These are phyloP conservation scores for Sphaeridia pumilis DNA, from an alignment of 2,888 invertebrate genomes.

Conservation along the genomic window DNA sequence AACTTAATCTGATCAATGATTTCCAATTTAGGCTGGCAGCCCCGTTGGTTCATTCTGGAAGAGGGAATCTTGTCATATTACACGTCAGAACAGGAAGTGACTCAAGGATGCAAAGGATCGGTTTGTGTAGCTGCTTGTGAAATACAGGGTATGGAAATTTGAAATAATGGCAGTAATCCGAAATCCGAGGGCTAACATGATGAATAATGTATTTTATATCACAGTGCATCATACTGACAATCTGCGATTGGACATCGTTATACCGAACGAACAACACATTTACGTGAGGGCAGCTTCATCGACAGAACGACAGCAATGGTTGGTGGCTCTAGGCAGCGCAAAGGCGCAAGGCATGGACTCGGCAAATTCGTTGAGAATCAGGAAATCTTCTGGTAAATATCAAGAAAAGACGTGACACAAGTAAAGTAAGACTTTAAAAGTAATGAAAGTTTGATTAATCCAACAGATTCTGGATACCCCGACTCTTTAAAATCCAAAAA, in stretches of 20 bases:
- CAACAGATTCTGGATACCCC: conserved; percentile 22
- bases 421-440: neutral
- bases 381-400: conserved; percentile 38
- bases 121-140: conserved; percentile 71
- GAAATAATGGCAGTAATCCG: neutral
- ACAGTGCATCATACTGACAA: conserved; percentile 58
- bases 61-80: conserved; percentile 69
- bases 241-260: conserved; percentile 61
- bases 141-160: conserved; percentile 52
- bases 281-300: conserved; percentile 63
- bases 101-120: conserved; percentile 63
- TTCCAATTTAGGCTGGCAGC: conserved; percentile 61
- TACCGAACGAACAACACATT: conserved; percentile 71
- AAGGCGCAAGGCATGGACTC: conserved; percentile 54
- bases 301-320: conserved; percentile 67
- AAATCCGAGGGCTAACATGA: neutral
- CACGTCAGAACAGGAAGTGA: conserved; percentile 68
- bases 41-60: conserved; percentile 70
- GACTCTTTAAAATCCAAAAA: conserved; percentile 55
- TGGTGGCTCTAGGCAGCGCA: conserved; percentile 65
- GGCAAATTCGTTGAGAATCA: conserved; percentile 32
- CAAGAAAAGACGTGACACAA: no score
- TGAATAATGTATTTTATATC: conserved; percentile 27
- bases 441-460: neutral
- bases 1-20: neutral